Evolutionary conservation across 2,888 invertebrate genomes (phyloP).

Genomic region (Idaea biselata): DNA sequence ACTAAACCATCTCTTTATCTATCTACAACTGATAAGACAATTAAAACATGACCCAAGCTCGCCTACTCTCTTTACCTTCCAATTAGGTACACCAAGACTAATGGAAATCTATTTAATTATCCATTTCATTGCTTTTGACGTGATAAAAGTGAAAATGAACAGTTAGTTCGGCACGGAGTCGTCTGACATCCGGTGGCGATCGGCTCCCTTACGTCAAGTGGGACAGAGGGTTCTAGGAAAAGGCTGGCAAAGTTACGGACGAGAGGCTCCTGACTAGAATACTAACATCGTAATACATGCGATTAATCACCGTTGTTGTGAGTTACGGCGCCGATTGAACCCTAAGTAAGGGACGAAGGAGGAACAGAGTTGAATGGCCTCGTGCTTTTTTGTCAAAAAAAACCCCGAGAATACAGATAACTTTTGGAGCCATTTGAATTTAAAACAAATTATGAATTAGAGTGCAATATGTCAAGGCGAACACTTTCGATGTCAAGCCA

Average conservation of each 20-base stretch:
- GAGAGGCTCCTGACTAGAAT: conserved; percentile 51
- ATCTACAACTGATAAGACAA: conserved; percentile 57
- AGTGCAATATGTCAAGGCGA: conserved; percentile 55
- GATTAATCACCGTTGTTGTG: conserved; percentile 41
- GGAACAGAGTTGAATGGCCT: background rate
- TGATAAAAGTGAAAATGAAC: conserved; percentile 72
- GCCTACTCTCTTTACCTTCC: conserved; percentile 7
- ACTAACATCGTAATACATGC: conserved; percentile 50
- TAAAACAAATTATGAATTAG: conserved; percentile 21
- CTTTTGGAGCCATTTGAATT: background rate
- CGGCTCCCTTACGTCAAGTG: conserved; percentile 54
- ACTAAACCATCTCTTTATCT: conserved; percentile 54
- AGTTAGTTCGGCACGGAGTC: conserved; percentile 52
- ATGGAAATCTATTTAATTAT: conserved; percentile 18
- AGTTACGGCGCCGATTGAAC: background rate
- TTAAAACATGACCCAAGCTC: conserved; percentile 26
- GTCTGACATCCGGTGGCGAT: conserved; percentile 55
- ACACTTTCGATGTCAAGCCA: conserved; percentile 43
- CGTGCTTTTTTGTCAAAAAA: too few species aligned
- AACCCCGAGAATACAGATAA: background rate
- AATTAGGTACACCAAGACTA: conserved; percentile 28
- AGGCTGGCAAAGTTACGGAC: conserved; percentile 60
- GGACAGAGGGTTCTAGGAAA: conserved; percentile 73
- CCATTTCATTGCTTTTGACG: conserved; percentile 35
- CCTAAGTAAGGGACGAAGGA: background rate